Conservation (phyloP, 2,797 vertebrate genomes). For the Rallus crepitans region DNA sequence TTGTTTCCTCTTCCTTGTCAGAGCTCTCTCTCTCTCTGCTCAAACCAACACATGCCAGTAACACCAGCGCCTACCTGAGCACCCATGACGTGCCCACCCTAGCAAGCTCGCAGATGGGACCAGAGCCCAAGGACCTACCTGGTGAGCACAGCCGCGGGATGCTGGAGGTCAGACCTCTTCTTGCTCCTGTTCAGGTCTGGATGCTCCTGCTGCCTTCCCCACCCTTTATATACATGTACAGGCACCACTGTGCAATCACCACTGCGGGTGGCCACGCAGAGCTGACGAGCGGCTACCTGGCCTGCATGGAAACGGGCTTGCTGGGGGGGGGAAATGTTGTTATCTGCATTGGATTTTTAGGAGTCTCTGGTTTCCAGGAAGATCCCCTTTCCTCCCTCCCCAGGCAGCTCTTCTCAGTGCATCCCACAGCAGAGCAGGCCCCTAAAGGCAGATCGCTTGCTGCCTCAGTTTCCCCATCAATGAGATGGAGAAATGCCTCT, state of each 20-base stretch:
- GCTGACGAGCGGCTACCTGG: not conserved
- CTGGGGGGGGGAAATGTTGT: not conserved
- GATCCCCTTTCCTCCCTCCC: not conserved
- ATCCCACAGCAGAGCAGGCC: not conserved
- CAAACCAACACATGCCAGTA: not conserved
- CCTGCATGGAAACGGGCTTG: not conserved
- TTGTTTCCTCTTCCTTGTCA: not conserved
- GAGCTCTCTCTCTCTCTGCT: not conserved
- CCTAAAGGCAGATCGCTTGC: not conserved
- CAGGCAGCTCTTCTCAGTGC: not conserved
- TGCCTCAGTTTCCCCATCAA: not conserved
- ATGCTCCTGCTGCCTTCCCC: not conserved
- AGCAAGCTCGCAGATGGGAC: not conserved
- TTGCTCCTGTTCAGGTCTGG: not conserved
- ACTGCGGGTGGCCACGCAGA: not conserved
- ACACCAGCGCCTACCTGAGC: not conserved
- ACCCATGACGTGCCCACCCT: not conserved
- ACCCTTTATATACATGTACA: not conserved
- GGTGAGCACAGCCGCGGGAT: not conserved
- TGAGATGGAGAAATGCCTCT: not conserved
- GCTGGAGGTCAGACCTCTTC: not conserved
- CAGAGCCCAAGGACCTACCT: not conserved
- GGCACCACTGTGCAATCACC: not conserved
- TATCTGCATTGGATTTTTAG: not conserved
- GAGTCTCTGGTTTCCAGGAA: slow-evolving; percentile 22